A percentile compares a stretch with the other conserved stretches of the same genome.
phyloP scores from a whole-genome alignment of 2,113 vertebrate species.

The Chlorodrepanis virens region DNA sequence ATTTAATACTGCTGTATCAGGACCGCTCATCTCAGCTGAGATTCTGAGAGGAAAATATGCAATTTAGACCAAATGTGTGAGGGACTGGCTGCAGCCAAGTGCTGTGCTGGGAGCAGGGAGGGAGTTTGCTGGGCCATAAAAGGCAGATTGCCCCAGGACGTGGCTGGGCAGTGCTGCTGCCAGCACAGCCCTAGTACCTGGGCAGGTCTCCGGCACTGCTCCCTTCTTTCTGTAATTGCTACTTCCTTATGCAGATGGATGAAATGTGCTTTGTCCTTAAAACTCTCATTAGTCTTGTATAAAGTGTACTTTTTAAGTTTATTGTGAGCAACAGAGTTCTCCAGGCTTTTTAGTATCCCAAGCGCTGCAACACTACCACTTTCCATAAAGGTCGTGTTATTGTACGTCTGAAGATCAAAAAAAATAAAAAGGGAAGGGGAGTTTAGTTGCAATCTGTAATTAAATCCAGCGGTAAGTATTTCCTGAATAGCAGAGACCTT shows the following conservation, averaged over 20 bases:
- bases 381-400: conserved; percentile 62
- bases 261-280: not conserved
- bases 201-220: not conserved
- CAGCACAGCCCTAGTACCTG: not conserved
- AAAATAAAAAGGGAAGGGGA: not conserved
- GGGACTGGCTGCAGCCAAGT: not conserved
- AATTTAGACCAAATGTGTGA: conserved; percentile 51
- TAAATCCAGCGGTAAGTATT: conserved; percentile 83
- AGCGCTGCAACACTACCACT: not conserved
- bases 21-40: conserved; percentile 37
- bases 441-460: conserved; percentile 82
- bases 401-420: conserved; percentile 75
- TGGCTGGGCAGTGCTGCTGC: not conserved
- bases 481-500: conserved; percentile 75
- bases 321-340: not conserved
- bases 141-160: not conserved
- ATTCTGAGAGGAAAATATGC: not conserved
- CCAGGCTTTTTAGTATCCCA: not conserved
- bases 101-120: not conserved
- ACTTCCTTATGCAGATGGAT: not conserved
- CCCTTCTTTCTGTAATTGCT: not conserved
- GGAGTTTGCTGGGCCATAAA: not conserved
- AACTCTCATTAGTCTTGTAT: not conserved
- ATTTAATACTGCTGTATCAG: conserved; percentile 59
- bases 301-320: not conserved